These are phyloP conservation scores for Ptychodera flava DNA, from an alignment of 35 echinoderm and acorn worm species.

Conservation along the genomic window DNA sequence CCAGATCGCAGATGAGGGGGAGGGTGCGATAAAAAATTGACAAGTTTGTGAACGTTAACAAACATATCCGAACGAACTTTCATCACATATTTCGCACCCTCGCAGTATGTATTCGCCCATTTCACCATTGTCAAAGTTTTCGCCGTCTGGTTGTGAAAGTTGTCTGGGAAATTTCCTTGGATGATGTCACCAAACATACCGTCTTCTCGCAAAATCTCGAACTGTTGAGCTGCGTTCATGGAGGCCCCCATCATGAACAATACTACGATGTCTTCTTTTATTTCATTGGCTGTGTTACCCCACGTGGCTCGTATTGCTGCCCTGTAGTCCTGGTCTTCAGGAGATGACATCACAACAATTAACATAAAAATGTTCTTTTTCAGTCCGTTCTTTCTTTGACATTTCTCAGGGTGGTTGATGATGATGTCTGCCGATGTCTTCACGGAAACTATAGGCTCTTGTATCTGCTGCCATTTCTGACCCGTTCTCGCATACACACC, in stretches of 20 bases:
- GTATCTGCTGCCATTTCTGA: background rate
- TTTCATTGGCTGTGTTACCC: background rate
- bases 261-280: background rate
- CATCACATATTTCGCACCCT: background rate
- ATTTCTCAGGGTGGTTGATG: background rate
- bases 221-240: background rate
- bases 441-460: background rate
- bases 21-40: background rate
- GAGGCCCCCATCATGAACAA: background rate
- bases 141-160: conserved; percentile 14
- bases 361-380: background rate
- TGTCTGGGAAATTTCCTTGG: conserved; percentile 34
- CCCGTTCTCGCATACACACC: background rate
- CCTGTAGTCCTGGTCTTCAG: background rate
- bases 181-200: conserved; percentile 19
- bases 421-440: background rate
- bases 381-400: background rate
- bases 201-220: background rate
- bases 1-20: background rate
- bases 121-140: conserved; percentile 22
- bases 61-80: conserved; percentile 27
- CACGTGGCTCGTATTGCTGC: background rate
- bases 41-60: conserved; percentile 6
- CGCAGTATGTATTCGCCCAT: conserved; percentile 14
- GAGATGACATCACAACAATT: background rate